Percentiles rank a stretch among this genome's conserved stretches.
Evolutionary conservation across 2,888 invertebrate genomes (phyloP).

Genomic region (Acanthococcus lagerstroemiae): DNA sequence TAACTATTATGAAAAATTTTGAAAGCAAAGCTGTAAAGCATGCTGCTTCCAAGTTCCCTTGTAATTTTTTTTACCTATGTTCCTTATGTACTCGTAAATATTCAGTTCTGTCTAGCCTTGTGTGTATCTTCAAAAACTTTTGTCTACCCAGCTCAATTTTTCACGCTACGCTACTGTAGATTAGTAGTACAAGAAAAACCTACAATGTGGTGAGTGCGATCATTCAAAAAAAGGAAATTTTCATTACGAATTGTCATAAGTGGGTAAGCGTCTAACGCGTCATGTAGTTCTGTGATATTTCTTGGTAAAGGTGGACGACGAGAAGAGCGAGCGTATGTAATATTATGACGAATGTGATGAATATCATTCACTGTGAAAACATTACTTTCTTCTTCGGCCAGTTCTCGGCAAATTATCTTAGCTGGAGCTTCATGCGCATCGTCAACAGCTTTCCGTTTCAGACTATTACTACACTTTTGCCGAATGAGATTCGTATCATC

Average conservation of each 20-base stretch:
- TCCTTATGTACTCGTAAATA: too few species aligned
- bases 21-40: too few species aligned
- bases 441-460: conserved; percentile 1
- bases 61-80: too few species aligned
- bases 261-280: background rate
- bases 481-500: background rate
- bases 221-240: background rate
- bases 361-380: background rate
- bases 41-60: too few species aligned
- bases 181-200: background rate
- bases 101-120: too few species aligned
- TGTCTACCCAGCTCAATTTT: too few species aligned
- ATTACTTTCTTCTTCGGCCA: background rate
- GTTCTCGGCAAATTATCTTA: background rate
- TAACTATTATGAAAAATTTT: too few species aligned
- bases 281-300: background rate
- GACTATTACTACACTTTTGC: background rate
- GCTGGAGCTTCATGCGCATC: background rate
- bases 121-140: too few species aligned
- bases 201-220: background rate
- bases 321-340: background rate
- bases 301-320: background rate
- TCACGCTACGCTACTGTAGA: too few species aligned
- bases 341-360: background rate
- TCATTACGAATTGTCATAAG: background rate